These are phyloP conservation scores for Cephalopholis sonnerati DNA, from an alignment of 2,113 vertebrate species.

Conservation along the genomic window DNA sequence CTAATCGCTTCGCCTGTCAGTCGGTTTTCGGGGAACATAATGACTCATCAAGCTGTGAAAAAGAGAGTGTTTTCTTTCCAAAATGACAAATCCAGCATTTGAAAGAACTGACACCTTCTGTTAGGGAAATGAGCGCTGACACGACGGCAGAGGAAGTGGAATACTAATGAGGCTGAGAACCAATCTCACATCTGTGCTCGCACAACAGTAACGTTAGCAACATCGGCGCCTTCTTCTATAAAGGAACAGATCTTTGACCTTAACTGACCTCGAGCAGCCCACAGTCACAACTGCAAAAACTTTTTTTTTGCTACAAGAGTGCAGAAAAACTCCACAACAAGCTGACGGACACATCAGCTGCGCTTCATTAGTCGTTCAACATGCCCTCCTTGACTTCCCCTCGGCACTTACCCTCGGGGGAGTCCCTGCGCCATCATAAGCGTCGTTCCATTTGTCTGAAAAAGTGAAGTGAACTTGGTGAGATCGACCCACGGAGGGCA, in stretches of 20 bases:
- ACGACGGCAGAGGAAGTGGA: background rate
- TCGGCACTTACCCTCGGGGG: no score
- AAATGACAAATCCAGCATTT: constrained; percentile 12
- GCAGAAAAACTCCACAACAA: no score
- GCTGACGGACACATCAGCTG: no score
- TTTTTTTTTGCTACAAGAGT: no score
- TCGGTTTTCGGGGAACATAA: constrained; percentile 27
- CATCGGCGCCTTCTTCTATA: background rate
- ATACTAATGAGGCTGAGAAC: constrained; percentile 32
- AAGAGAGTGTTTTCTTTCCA: constrained; percentile 13
- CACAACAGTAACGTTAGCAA: background rate
- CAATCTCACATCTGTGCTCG: constrained; percentile 15
- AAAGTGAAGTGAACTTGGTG: no score
- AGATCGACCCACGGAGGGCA: no score
- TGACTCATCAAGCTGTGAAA: constrained; percentile 29
- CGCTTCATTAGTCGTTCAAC: no score
- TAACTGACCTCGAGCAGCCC: background rate
- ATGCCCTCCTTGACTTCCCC: no score
- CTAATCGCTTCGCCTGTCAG: constrained; percentile 25
- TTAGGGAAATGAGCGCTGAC: constrained; percentile 11
- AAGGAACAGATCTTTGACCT: background rate
- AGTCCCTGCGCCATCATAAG: no score
- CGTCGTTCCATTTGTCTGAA: no score
- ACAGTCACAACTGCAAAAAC: no score
- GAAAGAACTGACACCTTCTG: constrained; percentile 23